phyloP scores from a whole-genome alignment of 2,797 vertebrate species.

The Tenualosa ilisha region DNA sequence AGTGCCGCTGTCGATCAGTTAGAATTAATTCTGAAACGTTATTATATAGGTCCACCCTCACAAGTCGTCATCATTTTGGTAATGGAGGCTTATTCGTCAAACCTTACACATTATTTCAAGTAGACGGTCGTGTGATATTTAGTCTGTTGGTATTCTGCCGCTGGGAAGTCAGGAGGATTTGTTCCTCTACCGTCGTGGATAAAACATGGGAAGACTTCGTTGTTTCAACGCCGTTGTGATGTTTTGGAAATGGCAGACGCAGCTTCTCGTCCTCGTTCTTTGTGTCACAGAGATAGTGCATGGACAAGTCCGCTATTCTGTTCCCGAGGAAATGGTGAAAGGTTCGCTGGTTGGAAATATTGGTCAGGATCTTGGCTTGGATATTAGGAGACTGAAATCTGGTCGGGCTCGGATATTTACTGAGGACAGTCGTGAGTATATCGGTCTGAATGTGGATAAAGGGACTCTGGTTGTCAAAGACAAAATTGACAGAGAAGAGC shows the following conservation, averaged over 20 bases:
- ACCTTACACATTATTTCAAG: neutral
- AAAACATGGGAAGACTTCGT: constrained; percentile 34
- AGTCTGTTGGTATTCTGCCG: neutral
- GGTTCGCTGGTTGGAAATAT: constrained; percentile 72
- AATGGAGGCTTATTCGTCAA: neutral
- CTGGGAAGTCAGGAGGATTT: neutral
- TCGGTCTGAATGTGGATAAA: constrained; percentile 68
- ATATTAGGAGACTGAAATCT: constrained; percentile 64
- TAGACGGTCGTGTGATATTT: neutral
- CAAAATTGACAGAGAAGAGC: constrained; percentile 77
- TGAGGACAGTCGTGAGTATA: constrained; percentile 74
- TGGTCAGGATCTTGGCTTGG: constrained; percentile 68
- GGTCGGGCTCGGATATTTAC: constrained; percentile 72
- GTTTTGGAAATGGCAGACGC: constrained; percentile 41
- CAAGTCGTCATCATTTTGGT: constrained; percentile 34
- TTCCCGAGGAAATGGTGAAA: constrained; percentile 71
- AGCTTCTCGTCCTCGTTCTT: constrained; percentile 50
- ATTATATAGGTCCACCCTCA: constrained; percentile 35
- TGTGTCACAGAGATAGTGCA: constrained; percentile 52
- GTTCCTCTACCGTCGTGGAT: neutral
- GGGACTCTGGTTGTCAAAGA: constrained; percentile 72
- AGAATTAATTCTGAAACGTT: neutral
- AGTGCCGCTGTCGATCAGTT: constrained; percentile 44
- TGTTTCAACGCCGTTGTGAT: neutral
- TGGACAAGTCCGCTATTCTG: constrained; percentile 71